Evolutionary conservation across 2,888 invertebrate species (phyloP), one percentile per base, ranked within the genome.

Genomic region (Horisme vitalbata): DNA sequence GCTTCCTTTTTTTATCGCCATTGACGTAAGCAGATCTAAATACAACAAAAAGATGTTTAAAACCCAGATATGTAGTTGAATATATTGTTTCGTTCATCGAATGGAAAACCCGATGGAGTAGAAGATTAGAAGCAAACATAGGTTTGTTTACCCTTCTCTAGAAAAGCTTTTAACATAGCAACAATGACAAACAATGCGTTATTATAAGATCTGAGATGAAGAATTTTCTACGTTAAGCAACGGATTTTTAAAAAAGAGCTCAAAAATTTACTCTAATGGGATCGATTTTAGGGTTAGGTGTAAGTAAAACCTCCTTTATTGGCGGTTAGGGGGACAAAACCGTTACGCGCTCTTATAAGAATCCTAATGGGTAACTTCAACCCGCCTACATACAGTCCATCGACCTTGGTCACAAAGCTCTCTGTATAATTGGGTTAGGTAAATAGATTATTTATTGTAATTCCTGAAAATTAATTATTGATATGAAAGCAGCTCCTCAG

Each of bases 401-500:
- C n/a, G n/a, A n/a, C n/a, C n/a, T n/a, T n/a, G n/a, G n/a, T n/a
- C n/a, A n/a, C n/a, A n/a, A n/a, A n/a, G n/a, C n/a, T n/a, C n/a
- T n/a, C n/a, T n/a, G n/a, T n/a, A n/a, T n/a, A 23, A 2, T 9
- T 24, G 24, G 6, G 8, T 7, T 21, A 21, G 10, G 13, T 30
- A 1, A 23, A 38, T 23, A 8, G 4, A 15, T 7, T 10, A 41
- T 27, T 27, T 27, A 41, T 34, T 34, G 65, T 71, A 71, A 71
- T 69, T 68, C 65, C 59, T 52, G 61, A 21, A 71, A 71, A 75
- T 71, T 76, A 73, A 79, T 80, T 82, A 84, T 79, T 77, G 79
- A 80, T 79, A 79, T 77, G 76, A 82, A 76, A 79, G 71, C 75
- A 75, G 71, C 76, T 75, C 74, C 68, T 56, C 61, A 61, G 62